Percentiles rank a stretch among this genome's conserved stretches.
These are phyloP conservation scores for Rhinolophus ferrumequinum DNA, from an alignment of 2,113 vertebrate genomes.

Conservation along the genomic window DNA sequence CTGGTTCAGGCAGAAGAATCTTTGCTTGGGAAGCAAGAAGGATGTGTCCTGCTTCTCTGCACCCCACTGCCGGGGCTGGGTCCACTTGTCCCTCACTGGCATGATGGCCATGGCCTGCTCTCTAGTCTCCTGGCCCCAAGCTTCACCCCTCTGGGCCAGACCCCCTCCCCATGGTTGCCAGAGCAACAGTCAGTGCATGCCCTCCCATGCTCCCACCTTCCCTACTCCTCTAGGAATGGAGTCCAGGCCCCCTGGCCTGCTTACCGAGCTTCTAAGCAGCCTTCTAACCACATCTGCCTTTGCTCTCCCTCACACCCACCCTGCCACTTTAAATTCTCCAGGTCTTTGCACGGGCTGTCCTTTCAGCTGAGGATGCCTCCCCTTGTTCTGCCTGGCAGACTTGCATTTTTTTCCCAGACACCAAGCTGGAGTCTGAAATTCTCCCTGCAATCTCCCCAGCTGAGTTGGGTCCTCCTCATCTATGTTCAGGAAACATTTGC, in stretches of 20 bases:
- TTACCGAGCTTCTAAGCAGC: background rate
- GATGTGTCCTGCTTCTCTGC: background rate
- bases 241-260: background rate
- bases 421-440: background rate
- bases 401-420: background rate
- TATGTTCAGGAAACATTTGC: background rate
- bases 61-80: background rate
- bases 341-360: background rate
- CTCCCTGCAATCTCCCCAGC: background rate
- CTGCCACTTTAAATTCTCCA: background rate
- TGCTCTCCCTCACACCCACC: background rate
- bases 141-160: background rate
- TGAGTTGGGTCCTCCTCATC: background rate
- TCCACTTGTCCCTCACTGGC: background rate
- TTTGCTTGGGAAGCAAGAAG: background rate
- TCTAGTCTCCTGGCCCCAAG: background rate
- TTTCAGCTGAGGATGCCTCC: background rate
- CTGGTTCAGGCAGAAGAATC: background rate
- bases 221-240: background rate
- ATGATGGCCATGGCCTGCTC: background rate
- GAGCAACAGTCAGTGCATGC: background rate
- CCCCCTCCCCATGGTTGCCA: background rate
- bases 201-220: background rate
- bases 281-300: background rate
- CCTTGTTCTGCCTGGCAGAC: background rate